Base-by-base conservation (phyloP, 1,140 invertebrate genomes). In the Lutraria rhynchaena region DNA sequence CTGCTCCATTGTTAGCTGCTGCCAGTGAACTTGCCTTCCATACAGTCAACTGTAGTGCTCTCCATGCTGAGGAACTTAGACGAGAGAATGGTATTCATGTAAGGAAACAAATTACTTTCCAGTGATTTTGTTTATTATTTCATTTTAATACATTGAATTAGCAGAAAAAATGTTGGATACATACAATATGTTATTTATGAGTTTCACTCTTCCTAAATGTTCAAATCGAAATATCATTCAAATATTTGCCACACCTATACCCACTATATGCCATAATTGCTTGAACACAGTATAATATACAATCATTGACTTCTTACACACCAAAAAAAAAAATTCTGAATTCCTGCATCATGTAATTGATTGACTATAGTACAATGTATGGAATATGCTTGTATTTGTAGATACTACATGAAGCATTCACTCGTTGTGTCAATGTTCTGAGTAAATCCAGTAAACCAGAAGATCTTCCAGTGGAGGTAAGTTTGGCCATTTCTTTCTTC, bases 61-160 rank as follows among this genome's bases (percentile, higher is more conserved):
- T 99, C 9, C 99, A 99, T 93, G 99, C 98, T 0, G 98, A 99
- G 93, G 99, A 99, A 92, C 93, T 99, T 49, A 93, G 98, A 55
- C 93, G 99, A 71, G 98, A 99, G 93, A 95, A 95, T 78, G 98
- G 98, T 24, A 94, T 99, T 60, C 96, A 98, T 92, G 95, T 96
- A 80, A 44, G 82, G 61, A 22, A n/a, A n/a, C n/a, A n/a, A n/a
- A n/a, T n/a, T n/a, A n/a, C n/a, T n/a, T n/a, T n/a, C n/a, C n/a
- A n/a, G n/a, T n/a, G n/a, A n/a, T n/a, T n/a, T n/a, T n/a, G n/a
- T n/a, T n/a, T n/a, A n/a, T n/a, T n/a, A n/a, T n/a, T n/a, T n/a
- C n/a, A n/a, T n/a, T n/a, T n/a, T n/a, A n/a, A n/a, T n/a, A n/a
- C n/a, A n/a, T n/a, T n/a, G n/a, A n/a, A n/a, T n/a, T n/a, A n/a